phyloP scores from a whole-genome alignment of 2,113 vertebrate genomes.

The Actinemys pallida region DNA sequence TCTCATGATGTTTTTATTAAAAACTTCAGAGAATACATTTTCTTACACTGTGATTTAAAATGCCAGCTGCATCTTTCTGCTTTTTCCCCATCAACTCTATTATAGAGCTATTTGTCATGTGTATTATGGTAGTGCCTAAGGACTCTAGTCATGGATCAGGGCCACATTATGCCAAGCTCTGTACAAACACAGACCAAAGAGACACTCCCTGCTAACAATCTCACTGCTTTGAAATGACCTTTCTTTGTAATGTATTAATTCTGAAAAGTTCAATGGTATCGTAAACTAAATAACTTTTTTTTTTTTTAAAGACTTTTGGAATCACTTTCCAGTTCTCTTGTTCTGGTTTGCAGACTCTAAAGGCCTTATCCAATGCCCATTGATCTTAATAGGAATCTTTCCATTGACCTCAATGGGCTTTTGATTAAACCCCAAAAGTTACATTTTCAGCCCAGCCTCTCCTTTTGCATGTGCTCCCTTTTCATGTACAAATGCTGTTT shows the following conservation, averaged over 20 bases:
- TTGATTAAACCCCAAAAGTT: background rate
- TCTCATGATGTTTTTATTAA: background rate
- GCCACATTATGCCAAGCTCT: background rate
- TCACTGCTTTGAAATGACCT: background rate
- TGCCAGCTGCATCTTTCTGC: background rate
- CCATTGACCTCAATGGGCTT: background rate
- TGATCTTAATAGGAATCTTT: slow-evolving; percentile 28
- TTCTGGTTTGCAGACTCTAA: background rate
- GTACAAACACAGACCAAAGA: background rate
- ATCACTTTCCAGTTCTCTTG: slow-evolving; percentile 31
- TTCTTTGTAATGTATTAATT: slow-evolving; percentile 45
- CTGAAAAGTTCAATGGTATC: slow-evolving; percentile 58
- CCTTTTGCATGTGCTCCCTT: background rate
- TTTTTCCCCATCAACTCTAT: background rate
- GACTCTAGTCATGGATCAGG: background rate
- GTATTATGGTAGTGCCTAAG: background rate
- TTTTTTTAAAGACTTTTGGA: slow-evolving; percentile 8
- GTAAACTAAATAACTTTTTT: slow-evolving; percentile 31
- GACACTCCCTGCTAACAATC: background rate
- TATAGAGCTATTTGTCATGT: background rate
- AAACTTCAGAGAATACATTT: background rate
- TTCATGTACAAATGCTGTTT: background rate
- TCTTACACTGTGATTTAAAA: background rate
- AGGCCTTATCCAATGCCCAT: slow-evolving; percentile 25
- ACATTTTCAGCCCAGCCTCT: background rate